Conservation (phyloP, 2,797 vertebrate species). For the Alcedo quadribrachys region DNA sequence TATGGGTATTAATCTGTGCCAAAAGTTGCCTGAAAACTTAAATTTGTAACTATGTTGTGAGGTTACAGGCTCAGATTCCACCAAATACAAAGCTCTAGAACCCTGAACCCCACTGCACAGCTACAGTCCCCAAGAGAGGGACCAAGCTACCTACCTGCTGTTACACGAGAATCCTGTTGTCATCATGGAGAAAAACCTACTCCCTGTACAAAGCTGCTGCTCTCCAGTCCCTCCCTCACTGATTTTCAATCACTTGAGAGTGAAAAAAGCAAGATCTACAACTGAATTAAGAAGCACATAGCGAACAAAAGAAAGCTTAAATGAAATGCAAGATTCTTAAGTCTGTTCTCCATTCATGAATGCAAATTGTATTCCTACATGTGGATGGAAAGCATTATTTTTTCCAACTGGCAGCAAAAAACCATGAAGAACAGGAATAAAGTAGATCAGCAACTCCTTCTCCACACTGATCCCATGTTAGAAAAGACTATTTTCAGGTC, state of each 20-base stretch:
- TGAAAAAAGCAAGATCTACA: background rate
- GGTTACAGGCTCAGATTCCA: background rate
- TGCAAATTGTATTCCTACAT: background rate
- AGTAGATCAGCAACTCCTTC: background rate
- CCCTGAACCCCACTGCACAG: background rate
- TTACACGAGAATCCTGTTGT: background rate
- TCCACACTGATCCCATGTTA: background rate
- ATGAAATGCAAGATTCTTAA: background rate
- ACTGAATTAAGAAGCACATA: background rate
- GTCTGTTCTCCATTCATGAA: background rate
- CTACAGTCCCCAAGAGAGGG: rapidly evolving
- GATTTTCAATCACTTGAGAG: background rate
- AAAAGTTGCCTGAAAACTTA: background rate
- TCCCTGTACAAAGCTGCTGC: background rate
- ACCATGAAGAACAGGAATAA: background rate
- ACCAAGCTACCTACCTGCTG: rapidly evolving
- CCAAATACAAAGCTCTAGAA: background rate
- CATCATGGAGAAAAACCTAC: background rate
- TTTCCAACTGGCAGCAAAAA: background rate
- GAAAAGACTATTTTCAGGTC: background rate
- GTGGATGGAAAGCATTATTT: background rate
- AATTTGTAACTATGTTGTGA: background rate
- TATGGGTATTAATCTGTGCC: background rate
- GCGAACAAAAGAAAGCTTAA: background rate
- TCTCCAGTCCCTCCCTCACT: background rate